A percentile compares a stretch with the other conserved stretches of the same genome.
Evolutionary conservation across 2,797 vertebrate genomes (phyloP).

Genomic region (Trematomus bernacchii): DNA sequence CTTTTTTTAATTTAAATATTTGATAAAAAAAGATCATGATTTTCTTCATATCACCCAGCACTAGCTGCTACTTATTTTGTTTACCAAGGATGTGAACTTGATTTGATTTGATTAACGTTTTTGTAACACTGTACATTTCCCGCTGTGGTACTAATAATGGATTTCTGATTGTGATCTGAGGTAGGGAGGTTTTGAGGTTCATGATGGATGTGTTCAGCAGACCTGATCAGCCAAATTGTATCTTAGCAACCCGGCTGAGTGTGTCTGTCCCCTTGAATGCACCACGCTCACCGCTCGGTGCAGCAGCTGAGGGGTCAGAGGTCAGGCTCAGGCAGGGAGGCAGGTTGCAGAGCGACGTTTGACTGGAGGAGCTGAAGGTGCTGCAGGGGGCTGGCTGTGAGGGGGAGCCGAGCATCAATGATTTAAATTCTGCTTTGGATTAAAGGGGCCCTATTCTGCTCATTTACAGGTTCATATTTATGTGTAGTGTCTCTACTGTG

Average conservation of each 20-base stretch:
- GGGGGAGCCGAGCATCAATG: background rate
- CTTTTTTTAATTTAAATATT: too few relatives aligned
- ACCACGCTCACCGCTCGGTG: slow-evolving; percentile 5
- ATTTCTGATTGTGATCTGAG: background rate
- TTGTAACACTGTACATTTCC: too few relatives aligned
- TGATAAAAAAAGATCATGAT: too few relatives aligned
- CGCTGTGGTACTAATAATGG: too few relatives aligned
- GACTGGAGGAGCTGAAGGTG: slow-evolving; percentile 8
- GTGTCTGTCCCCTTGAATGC: slow-evolving; percentile 29
- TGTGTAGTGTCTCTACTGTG: too few relatives aligned
- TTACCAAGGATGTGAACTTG: too few relatives aligned
- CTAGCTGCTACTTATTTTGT: too few relatives aligned
- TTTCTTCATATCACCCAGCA: too few relatives aligned
- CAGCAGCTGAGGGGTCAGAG: slow-evolving; percentile 26
- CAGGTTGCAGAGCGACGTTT: slow-evolving; percentile 13
- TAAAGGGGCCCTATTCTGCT: too few relatives aligned
- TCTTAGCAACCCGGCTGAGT: slow-evolving; percentile 48
- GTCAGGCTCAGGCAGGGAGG: background rate
- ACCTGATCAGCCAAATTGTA: slow-evolving; percentile 19
- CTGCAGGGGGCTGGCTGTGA: background rate
- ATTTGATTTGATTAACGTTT: too few relatives aligned
- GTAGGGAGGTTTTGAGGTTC: background rate
- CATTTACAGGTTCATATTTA: too few relatives aligned
- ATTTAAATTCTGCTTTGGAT: background rate
- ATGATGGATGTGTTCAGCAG: slow-evolving; percentile 5